Base-by-base conservation (phyloP, 2,888 invertebrate genomes). In the Metallyticus violacea region DNA sequence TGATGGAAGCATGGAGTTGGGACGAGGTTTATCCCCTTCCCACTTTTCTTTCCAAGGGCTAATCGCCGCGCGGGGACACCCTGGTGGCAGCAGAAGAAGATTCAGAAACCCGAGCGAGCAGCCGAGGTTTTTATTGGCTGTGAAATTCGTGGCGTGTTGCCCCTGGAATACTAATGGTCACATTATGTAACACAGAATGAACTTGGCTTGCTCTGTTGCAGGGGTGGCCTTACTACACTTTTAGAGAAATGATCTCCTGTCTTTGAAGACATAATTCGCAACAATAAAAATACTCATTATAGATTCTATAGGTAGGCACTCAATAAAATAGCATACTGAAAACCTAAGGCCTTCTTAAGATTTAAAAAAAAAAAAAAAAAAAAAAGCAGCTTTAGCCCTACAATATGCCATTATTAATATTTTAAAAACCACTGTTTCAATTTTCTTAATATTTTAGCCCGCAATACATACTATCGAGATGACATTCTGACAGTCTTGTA, bases 71-170 rank as follows among this genome's bases (percentile, higher is more conserved):
- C 26, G 22, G 80, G 62, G 80, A 28, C 62, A 27, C 7, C 76
- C 82, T 82, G 76, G 1, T 82, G 22, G 84, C 2, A 79, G 77
- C 40, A 22, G 40, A 77, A 79, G 85, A 81, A 77, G 86, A 82
- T 86, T 81, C 81, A 81, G 86, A 86, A 40, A 82, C 26, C 83
- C 40, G 83, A 83, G 40, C 40, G 40, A 62, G 40, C 40, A 62
- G 83, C 77, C 77, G 77, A 29, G 80, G 82, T 86, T 86, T 86
- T 86, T 86, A 86, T 86, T 86, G 85, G 84, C 86, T 86, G 86
- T 85, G 86, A 86, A 86, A 86, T 85, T 86, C 29, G 86, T 85
- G 85, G 79, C 85, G 85, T 76, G 78, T 77, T 79, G 83, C n/a
- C 77, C 25, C 30, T 26, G 40, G 86, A 84, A 86, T 86, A 86